Conservation (phyloP, 2,113 vertebrate species). For the Onychostruthus taczanowskii region DNA sequence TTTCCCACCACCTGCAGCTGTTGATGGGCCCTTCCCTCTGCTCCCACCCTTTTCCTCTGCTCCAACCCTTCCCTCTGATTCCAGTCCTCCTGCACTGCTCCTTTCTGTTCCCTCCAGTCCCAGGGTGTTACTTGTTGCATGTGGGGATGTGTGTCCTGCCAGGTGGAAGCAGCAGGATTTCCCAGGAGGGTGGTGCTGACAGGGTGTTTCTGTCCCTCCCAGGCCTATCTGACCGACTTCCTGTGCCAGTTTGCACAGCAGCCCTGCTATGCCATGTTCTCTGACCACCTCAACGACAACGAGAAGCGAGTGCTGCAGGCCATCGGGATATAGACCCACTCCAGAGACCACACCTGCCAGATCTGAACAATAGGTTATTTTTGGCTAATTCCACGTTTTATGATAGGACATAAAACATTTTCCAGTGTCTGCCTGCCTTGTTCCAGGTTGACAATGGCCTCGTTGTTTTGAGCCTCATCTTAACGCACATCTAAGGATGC, state of each 20-base stretch:
- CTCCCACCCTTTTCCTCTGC: background rate
- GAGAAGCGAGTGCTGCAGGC: conserved; percentile 92
- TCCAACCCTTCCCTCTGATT: background rate
- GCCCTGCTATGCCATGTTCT: conserved; percentile 95
- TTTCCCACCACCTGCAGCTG: background rate
- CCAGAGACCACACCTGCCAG: background rate
- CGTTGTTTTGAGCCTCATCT: conserved; percentile 26
- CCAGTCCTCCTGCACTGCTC: background rate
- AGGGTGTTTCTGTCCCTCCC: background rate
- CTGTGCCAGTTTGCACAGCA: conserved; percentile 97
- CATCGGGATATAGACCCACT: conserved; percentile 82
- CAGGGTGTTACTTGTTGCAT: background rate
- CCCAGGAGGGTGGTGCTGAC: background rate
- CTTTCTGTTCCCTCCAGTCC: background rate
- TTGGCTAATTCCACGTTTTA: conserved; percentile 55
- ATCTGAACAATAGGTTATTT: background rate
- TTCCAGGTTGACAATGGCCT: conserved; percentile 7
- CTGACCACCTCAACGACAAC: conserved; percentile 89
- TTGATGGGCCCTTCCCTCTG: background rate
- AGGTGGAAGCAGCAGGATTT: background rate
- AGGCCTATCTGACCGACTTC: conserved; percentile 98
- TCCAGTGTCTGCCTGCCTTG: conserved; percentile 40
- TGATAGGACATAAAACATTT: conserved; percentile 54
- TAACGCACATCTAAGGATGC: background rate
- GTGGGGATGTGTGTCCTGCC: background rate